These are phyloP conservation scores for Stegana nigrithorax DNA, from an alignment of 2,888 invertebrate species.

Conservation along the genomic window DNA sequence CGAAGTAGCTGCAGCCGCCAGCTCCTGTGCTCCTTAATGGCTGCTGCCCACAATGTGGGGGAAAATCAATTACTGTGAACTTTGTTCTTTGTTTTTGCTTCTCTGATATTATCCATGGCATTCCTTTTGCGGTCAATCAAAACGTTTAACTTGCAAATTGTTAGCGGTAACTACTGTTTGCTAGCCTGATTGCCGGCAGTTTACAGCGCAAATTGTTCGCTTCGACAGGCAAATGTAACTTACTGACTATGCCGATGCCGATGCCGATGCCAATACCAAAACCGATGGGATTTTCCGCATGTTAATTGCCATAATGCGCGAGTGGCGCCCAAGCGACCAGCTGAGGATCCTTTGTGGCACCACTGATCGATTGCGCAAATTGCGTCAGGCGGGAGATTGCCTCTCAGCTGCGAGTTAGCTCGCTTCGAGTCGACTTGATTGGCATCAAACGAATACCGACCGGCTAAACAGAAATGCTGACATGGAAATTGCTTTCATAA, in stretches of 20 bases:
- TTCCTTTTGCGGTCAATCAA: slow-evolving; percentile 35
- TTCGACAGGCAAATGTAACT: neutral
- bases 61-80: slow-evolving; percentile 9
- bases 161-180: slow-evolving; percentile 39
- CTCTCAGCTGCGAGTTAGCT: neutral
- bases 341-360: neutral
- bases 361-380: neutral
- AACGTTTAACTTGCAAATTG: slow-evolving; percentile 46
- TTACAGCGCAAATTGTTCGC: neutral
- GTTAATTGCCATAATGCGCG: slow-evolving; percentile 44
- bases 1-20: too few species aligned
- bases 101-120: too few species aligned
- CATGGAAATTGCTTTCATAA: slow-evolving; percentile 25
- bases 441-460: neutral
- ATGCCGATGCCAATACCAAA: neutral
- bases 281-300: slow-evolving; percentile 16
- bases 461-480: too few species aligned
- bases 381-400: neutral
- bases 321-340: slow-evolving; percentile 35
- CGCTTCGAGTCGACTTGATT: neutral
- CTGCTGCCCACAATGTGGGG: neutral
- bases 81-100: neutral
- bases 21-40: neutral
- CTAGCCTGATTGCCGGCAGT: neutral
- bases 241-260: too few species aligned